Base-by-base conservation (phyloP, 1,140 invertebrate species). In the Tetramorium alpestre region DNA sequence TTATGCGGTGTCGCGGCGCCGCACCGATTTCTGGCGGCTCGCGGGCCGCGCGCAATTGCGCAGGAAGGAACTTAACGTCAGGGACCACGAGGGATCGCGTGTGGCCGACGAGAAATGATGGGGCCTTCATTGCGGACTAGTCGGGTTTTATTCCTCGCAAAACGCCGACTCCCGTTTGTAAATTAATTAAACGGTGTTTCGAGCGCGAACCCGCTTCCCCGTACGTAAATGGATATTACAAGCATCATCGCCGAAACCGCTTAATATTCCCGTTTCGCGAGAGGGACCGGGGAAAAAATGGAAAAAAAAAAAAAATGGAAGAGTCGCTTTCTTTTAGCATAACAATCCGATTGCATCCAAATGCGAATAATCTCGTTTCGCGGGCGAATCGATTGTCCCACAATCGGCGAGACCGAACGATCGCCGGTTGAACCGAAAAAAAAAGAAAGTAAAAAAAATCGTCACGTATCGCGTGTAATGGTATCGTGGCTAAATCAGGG, bases 321-420 rank as follows among this genome's bases (percentile, higher is more conserved):
- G 70, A 60, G 44, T 60, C 25, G 41, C 54, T 70, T 73, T 49
- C 54, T 60, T 58, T 82, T 49, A 73, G 80, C 67, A 82, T 82
- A 82, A 82, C 54, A 82, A 82, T 73, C 18, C 65, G 67, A 82
- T 82, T 82, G 80, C 67, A 33, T 58, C 33, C 67, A 82, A 82
- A 82, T 82, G 60, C 58, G 67, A 60, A 73, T 82, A 82, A 82
- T 82, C 54, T 73, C 67, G 54, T 82, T 72, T 47, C 54, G 67
- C 41, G 80, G 22, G 25, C 38, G 65, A 60, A 82, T 82, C 65
- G 67, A 82, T 72, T 41, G 38, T 58, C 13, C 67, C 25, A 16
- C 54, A 25, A 81, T 25, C 41, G 67, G 41, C 25, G 67, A 44
- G 67, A 33, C 33, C 3, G 33, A 73, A 73, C 41, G 67, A 82